phyloP scores from a whole-genome alignment of 2,888 invertebrate genomes.

The Dynastes grantii region DNA sequence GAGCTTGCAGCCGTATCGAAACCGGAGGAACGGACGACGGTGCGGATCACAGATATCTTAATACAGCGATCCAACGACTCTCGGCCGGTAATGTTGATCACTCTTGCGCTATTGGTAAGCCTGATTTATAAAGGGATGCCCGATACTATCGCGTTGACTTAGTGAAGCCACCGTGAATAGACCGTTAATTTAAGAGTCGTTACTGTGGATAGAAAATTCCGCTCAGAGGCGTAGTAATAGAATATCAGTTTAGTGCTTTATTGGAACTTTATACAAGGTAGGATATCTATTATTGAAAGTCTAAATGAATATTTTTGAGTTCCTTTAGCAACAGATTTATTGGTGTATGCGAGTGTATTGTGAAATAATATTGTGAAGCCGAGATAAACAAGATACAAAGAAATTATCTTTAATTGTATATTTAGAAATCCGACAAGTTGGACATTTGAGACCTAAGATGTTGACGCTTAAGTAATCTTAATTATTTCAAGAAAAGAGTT shows the following conservation, averaged over 20 bases:
- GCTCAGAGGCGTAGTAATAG: conserved; percentile 26
- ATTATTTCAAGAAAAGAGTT: too few relatives aligned
- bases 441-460: too few relatives aligned
- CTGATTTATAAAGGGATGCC: conserved; percentile 54
- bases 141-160: conserved; percentile 55
- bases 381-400: too few relatives aligned
- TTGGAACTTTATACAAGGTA: background rate
- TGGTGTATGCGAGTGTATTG: too few relatives aligned
- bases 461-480: too few relatives aligned
- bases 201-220: conserved; percentile 36
- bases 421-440: too few relatives aligned
- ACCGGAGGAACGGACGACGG: conserved; percentile 11
- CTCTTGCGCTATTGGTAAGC: conserved; percentile 41
- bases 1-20: conserved; percentile 23
- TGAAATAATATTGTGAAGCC: too few relatives aligned
- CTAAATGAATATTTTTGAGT: too few relatives aligned
- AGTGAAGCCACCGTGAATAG: conserved; percentile 56
- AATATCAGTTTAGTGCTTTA: background rate
- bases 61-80: conserved; percentile 42
- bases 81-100: conserved; percentile 37
- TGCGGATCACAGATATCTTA: conserved; percentile 47
- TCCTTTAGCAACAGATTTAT: too few relatives aligned
- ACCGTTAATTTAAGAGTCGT: conserved; percentile 52
- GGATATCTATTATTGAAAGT: too few relatives aligned
- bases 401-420: too few relatives aligned